phyloP scores from a whole-genome alignment of 2,797 vertebrate species.

The Gastrophryne carolinensis region DNA sequence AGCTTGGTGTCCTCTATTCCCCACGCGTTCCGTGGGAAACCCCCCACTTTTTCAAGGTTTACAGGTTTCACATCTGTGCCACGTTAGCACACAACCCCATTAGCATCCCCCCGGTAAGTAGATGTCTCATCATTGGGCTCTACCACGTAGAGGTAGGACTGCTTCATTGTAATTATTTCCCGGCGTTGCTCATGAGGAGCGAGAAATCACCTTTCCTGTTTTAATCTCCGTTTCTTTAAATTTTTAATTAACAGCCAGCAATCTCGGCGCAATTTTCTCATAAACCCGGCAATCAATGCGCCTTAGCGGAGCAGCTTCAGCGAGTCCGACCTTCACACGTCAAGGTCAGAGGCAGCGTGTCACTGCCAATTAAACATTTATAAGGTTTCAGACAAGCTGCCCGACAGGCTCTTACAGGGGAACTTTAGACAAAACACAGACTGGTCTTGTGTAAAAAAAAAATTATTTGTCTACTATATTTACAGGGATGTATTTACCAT shows the following conservation, averaged over 20 bases:
- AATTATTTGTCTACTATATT: too few relatives aligned
- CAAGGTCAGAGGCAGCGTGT: constrained; percentile 13
- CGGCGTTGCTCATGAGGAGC: not conserved
- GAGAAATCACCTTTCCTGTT: not conserved
- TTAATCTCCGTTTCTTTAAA: not conserved
- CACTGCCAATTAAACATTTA: constrained; percentile 32
- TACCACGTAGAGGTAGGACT: too few relatives aligned
- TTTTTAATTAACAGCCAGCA: constrained; percentile 17
- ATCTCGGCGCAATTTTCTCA: not conserved
- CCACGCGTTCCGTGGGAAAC: too few relatives aligned
- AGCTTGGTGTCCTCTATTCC: too few relatives aligned
- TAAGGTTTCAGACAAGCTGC: not conserved
- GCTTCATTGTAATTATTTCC: not conserved
- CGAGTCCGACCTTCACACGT: not conserved
- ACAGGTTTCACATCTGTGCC: too few relatives aligned
- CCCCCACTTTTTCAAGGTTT: too few relatives aligned
- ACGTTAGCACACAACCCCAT: too few relatives aligned
- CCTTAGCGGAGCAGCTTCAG: not conserved
- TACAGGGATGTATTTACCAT: too few relatives aligned
- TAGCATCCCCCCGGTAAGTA: too few relatives aligned
- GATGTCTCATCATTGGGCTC: too few relatives aligned
- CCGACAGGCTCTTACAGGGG: not conserved
- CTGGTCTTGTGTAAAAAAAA: too few relatives aligned
- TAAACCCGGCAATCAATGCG: not conserved
- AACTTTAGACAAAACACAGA: not conserved